Evolutionary conservation across 2,888 invertebrate species (phyloP).

Genomic region (Dicranocentrus wangi): DNA sequence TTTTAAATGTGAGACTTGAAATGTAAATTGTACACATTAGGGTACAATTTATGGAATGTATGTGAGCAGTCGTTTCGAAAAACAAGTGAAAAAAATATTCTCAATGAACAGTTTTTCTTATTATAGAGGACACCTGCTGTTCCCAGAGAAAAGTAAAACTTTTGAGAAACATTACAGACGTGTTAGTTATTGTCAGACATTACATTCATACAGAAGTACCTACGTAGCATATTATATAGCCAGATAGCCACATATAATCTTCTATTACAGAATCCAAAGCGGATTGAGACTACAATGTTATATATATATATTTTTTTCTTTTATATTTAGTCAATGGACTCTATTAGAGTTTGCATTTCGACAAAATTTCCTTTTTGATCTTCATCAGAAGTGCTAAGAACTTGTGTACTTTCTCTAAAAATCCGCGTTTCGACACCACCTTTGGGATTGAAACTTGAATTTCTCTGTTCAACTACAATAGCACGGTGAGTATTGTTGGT

Average conservation of each 20-base stretch:
- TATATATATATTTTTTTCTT: too few species aligned
- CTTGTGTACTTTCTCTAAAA: conserved; percentile 50
- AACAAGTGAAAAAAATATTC: conserved; percentile 15
- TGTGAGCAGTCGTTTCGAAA: conserved; percentile 5
- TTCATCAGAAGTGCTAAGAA: conserved; percentile 18
- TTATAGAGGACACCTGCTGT: conserved; percentile 35
- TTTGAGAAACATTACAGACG: background rate
- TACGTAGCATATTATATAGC: too few species aligned
- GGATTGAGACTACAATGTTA: too few species aligned
- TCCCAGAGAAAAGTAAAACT: background rate
- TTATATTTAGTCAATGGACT: conserved; percentile 51
- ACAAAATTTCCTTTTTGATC: conserved; percentile 8
- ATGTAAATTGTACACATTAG: conserved; percentile 40
- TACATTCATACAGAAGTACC: background rate
- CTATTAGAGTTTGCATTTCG: conserved; percentile 54
- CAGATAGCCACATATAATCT: too few species aligned
- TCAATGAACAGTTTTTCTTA: conserved; percentile 11
- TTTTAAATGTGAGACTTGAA: conserved; percentile 31
- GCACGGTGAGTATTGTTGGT: background rate
- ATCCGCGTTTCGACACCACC: conserved; percentile 58
- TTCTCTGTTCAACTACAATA: conserved; percentile 37
- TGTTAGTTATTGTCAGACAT: background rate
- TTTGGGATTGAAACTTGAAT: conserved; percentile 51
- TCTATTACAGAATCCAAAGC: too few species aligned
- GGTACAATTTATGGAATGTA: conserved; percentile 42